Percentiles rank a stretch among this genome's conserved stretches.
phyloP scores from a whole-genome alignment of 92 coral and sea anemone genomes.

The Isaurus tuberculatus region DNA sequence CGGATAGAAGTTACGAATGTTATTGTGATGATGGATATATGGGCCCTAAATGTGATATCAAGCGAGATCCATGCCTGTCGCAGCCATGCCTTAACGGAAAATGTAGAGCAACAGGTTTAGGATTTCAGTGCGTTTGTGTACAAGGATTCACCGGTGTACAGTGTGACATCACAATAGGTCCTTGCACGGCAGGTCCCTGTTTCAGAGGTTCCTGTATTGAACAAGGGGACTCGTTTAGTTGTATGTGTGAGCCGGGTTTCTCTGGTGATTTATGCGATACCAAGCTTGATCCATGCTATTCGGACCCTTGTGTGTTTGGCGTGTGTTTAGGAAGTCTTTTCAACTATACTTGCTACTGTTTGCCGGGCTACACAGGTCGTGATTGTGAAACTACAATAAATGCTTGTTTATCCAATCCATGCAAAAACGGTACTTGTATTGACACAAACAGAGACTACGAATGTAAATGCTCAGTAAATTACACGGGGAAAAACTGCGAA shows the following conservation, averaged over 20 bases:
- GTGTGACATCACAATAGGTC: constrained; percentile 58
- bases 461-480: constrained; percentile 65
- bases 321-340: constrained; percentile 51
- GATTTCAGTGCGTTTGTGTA: constrained; percentile 69
- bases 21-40: constrained; percentile 78
- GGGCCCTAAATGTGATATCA: constrained; percentile 62
- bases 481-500: constrained; percentile 61
- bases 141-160: constrained; percentile 65
- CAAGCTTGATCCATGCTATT: constrained; percentile 58
- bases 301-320: constrained; percentile 76
- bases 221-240: constrained; percentile 38
- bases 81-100: constrained; percentile 61
- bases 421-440: constrained; percentile 72
- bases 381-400: constrained; percentile 57
- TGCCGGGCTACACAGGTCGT: constrained; percentile 69
- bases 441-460: constrained; percentile 39
- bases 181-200: constrained; percentile 70
- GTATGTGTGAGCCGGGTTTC: constrained; percentile 63
- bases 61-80: constrained; percentile 45
- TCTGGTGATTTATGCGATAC: constrained; percentile 55
- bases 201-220: constrained; percentile 71
- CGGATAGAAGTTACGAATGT: constrained; percentile 63
- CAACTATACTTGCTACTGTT: constrained; percentile 69
- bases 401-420: constrained; percentile 66
- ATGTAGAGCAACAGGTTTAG: constrained; percentile 23